Base-by-base conservation (phyloP, 2,113 vertebrate species). In the Nothocercus nigrocapillus region DNA sequence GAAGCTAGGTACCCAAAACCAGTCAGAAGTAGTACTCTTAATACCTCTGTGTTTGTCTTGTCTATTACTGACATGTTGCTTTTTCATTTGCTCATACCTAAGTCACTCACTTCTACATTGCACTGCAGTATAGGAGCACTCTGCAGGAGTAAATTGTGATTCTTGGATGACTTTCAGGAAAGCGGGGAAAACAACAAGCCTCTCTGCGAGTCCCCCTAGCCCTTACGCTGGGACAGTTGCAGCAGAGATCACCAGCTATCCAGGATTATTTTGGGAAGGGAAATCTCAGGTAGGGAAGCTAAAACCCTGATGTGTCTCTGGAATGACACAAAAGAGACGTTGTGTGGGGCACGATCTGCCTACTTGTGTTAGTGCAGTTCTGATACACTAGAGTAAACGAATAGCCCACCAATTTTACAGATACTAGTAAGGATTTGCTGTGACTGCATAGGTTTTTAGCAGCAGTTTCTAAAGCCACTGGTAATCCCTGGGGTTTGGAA, bases 71-170 rank as follows among this genome's bases (percentile, higher is more conserved):
- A 72, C 82, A 62, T 38, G 2, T 27, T 54, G 44, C 28, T 18
- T 32, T 30, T 17, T 58, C 54, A 58, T 58, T 58, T 58, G 28
- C 30, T 32, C 54, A 30, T 58, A 58, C 30, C 17, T 58, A 18
- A 16, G 54, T 32, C 16, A 74, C 73, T 92, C 32, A 4, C 1
- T 61, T 19, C 28, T 84, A n/a, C 10, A 25, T 54, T 53, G 10
- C 14, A 36, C 22, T 58, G 16, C 73, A 7, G 8, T 47, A 42
- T 12, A 77, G 54, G 77, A 95, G 58, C 24, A 67, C 14, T 16
- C 4, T 9, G 13, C 75, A 61, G 2, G 15, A 0, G 0, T 30
- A 62, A 77, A 13, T 34, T 66, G 20, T 66, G 21, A 18, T 89
- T 85, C 62, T 74, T 38, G 69, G 19, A 5, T 7, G n/a, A 19